These are phyloP conservation scores for Neogobius melanostomus DNA, from an alignment of 2,113 vertebrate species.

Conservation along the genomic window DNA sequence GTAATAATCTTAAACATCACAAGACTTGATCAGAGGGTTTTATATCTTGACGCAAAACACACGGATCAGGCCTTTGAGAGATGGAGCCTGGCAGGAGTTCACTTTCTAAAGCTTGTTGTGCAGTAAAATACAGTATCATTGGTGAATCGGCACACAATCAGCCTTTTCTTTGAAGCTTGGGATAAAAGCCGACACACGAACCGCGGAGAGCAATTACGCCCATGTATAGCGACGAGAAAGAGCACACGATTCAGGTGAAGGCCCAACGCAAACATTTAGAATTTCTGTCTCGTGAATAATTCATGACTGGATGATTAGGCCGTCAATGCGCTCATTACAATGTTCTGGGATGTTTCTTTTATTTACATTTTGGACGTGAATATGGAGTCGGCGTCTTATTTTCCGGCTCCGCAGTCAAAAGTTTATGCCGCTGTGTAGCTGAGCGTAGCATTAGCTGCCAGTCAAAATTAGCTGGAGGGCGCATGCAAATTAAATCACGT, in stretches of 20 bases:
- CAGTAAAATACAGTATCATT: background rate
- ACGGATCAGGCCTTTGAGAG: too few species aligned
- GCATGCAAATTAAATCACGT: too few species aligned
- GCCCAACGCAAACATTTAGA: slow-evolving; percentile 6
- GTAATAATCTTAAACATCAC: too few species aligned
- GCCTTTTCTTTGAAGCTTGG: slow-evolving; percentile 12
- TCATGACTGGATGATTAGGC: slow-evolving; percentile 19
- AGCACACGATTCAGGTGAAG: slow-evolving; percentile 33
- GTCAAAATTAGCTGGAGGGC: too few species aligned
- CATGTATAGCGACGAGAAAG: background rate
- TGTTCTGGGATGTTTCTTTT: background rate
- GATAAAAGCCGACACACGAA: slow-evolving; percentile 3
- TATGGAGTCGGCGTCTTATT: background rate
- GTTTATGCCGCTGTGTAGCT: too few species aligned
- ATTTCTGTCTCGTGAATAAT: slow-evolving; percentile 28
- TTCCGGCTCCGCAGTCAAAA: too few species aligned
- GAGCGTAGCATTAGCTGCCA: too few species aligned
- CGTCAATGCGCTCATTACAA: slow-evolving; percentile 13
- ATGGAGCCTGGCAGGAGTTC: too few species aligned
- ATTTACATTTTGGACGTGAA: background rate
- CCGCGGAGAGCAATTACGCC: background rate
- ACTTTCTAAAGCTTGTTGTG: background rate
- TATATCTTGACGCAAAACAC: too few species aligned
- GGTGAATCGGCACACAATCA: background rate
- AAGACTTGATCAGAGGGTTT: too few species aligned